phyloP scores from a whole-genome alignment of 2,888 invertebrate species.

The Trissolcus brochymenae region DNA sequence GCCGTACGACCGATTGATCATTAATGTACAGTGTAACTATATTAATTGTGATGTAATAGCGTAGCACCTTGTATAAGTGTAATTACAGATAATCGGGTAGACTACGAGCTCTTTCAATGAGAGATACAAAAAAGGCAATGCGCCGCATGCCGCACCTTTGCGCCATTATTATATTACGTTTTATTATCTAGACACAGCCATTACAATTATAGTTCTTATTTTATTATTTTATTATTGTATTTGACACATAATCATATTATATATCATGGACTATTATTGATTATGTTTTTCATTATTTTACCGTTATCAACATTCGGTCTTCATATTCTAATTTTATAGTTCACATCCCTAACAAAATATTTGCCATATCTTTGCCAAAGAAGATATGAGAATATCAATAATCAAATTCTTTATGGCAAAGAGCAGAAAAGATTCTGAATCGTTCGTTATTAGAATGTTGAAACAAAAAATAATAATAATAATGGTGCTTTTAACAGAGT shows the following conservation, averaged over 20 bases:
- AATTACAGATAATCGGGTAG: slow-evolving; percentile 62
- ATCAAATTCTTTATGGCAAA: too few relatives aligned
- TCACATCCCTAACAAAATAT: slow-evolving; percentile 62
- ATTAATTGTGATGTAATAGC: slow-evolving; percentile 75
- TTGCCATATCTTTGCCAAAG: neutral
- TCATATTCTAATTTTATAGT: slow-evolving; percentile 17
- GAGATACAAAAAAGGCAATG: slow-evolving; percentile 34
- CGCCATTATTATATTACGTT: slow-evolving; percentile 58
- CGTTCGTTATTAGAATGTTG: too few relatives aligned
- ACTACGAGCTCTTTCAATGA: slow-evolving; percentile 50
- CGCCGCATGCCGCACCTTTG: slow-evolving; percentile 31
- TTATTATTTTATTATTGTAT: slow-evolving; percentile 60
- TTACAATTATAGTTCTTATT: slow-evolving; percentile 60
- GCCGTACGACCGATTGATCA: slow-evolving; percentile 64
- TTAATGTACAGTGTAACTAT: slow-evolving; percentile 77
- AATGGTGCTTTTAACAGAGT: too few relatives aligned
- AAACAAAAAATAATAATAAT: too few relatives aligned
- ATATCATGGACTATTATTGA: slow-evolving; percentile 61
- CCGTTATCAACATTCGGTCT: slow-evolving; percentile 53
- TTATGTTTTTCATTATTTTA: slow-evolving; percentile 60
- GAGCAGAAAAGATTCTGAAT: too few relatives aligned
- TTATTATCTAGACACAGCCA: slow-evolving; percentile 57
- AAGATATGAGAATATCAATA: too few relatives aligned
- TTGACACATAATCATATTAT: slow-evolving; percentile 59
- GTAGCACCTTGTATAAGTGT: slow-evolving; percentile 70